These are phyloP conservation scores for Archaeoteleia sp. DNA, from an alignment of 2,888 invertebrate species.

Conservation along the genomic window DNA sequence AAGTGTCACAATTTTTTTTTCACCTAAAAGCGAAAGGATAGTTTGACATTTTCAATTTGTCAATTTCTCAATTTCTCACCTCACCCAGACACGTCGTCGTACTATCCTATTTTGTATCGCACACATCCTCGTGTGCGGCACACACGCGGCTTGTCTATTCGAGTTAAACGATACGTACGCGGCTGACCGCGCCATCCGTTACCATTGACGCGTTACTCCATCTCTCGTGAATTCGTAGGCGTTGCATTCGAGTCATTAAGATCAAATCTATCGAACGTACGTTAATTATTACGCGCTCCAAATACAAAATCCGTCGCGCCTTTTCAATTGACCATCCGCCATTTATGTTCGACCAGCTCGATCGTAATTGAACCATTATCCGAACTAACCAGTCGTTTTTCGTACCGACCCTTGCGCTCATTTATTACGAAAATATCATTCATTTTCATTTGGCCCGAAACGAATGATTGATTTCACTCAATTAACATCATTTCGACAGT, in stretches of 20 bases:
- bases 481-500: too few relatives aligned
- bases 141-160: constrained; percentile 2
- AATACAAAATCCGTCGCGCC: constrained; percentile 7
- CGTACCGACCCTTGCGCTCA: too few relatives aligned
- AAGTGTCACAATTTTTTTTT: too few relatives aligned
- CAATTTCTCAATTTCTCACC: too few relatives aligned
- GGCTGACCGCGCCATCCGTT: constrained; percentile 16
- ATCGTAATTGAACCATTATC: constrained; percentile 4
- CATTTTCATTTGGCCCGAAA: too few relatives aligned
- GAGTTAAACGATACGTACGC: constrained; percentile 10
- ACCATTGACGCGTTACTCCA: constrained; percentile 13
- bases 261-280: constrained; percentile 4
- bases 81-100: too few relatives aligned
- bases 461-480: too few relatives aligned
- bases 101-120: too few relatives aligned
- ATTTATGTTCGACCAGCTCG: background rate
- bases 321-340: constrained; percentile 1
- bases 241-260: constrained; percentile 8
- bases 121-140: background rate
- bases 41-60: too few relatives aligned
- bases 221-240: constrained; percentile 5
- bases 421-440: too few relatives aligned
- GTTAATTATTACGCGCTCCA: constrained; percentile 1
- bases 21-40: too few relatives aligned
- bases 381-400: too few relatives aligned